phyloP scores from a whole-genome alignment of 2,888 invertebrate species.

The Hypsopygia costalis region DNA sequence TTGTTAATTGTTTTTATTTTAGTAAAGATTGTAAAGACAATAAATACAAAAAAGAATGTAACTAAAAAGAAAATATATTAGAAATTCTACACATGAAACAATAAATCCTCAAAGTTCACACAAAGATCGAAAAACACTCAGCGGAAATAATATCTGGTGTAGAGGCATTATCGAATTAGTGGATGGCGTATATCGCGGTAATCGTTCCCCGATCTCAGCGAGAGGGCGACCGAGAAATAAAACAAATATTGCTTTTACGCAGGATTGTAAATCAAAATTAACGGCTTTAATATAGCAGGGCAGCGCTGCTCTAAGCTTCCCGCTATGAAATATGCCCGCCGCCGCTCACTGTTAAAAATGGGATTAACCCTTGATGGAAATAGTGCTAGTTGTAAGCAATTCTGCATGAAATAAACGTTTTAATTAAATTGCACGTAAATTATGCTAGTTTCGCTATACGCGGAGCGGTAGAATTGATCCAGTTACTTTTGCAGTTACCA shows the following conservation, averaged over 20 bases:
- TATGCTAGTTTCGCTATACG: constrained; percentile 12
- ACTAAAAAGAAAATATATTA: no score
- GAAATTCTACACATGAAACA: not conserved
- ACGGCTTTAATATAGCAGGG: constrained; percentile 78
- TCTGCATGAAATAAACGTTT: constrained; percentile 46
- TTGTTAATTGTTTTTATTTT: no score
- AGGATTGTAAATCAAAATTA: constrained; percentile 80
- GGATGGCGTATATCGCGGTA: constrained; percentile 58
- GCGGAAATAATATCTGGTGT: constrained; percentile 48
- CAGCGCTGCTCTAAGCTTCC: constrained; percentile 72
- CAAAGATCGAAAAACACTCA: constrained; percentile 44
- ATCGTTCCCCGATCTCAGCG: constrained; percentile 60
- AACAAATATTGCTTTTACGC: constrained; percentile 80
- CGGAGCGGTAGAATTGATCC: no score
- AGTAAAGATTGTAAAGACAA: no score
- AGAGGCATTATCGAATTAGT: constrained; percentile 70
- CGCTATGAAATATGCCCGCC: constrained; percentile 76
- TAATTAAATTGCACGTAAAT: constrained; percentile 41
- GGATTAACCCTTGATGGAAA: constrained; percentile 77
- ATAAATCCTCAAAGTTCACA: constrained; percentile 1
- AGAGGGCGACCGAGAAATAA: constrained; percentile 68
- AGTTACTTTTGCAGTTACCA: no score
- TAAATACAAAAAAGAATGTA: no score
- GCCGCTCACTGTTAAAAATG: constrained; percentile 77
- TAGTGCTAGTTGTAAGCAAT: constrained; percentile 70